phyloP scores from a whole-genome alignment of 2,888 invertebrate species.

The Phyllotreta cruciferae region DNA sequence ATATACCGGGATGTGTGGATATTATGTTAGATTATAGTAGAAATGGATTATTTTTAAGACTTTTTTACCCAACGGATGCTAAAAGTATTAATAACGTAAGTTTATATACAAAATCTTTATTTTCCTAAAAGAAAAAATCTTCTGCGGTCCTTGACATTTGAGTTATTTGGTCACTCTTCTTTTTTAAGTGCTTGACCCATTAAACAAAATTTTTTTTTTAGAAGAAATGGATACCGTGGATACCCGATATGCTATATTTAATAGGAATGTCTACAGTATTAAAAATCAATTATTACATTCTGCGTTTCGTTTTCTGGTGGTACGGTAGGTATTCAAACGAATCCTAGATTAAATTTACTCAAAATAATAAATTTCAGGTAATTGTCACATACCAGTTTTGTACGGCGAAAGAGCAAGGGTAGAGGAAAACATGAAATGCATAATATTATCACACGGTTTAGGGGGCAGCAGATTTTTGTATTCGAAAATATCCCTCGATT shows the following conservation, averaged over 20 bases:
- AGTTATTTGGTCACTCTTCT: background rate
- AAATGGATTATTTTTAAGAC: conserved; percentile 63
- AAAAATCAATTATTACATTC: conserved; percentile 54
- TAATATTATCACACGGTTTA: conserved; percentile 72
- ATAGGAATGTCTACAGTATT: conserved; percentile 62
- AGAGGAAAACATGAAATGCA: conserved; percentile 61
- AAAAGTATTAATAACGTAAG: conserved; percentile 54
- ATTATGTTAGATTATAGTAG: conserved; percentile 64
- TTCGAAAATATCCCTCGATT: conserved; percentile 66
- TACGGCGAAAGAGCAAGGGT: conserved; percentile 61
- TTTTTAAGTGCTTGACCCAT: no score
- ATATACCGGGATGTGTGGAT: conserved; percentile 66
- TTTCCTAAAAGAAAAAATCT: conserved; percentile 15
- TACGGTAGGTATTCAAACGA: conserved; percentile 17
- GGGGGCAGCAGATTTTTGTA: conserved; percentile 69
- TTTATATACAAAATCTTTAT: conserved; percentile 7
- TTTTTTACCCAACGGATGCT: conserved; percentile 66
- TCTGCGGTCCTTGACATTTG: background rate
- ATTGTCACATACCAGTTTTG: conserved; percentile 63
- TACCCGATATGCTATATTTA: conserved; percentile 64
- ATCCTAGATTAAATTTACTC: background rate
- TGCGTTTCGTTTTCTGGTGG: conserved; percentile 54
- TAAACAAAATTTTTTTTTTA: conserved; percentile 44
- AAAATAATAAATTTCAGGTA: conserved; percentile 52
- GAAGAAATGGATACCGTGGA: conserved; percentile 65